Base-by-base conservation (phyloP, 2,888 invertebrate species). In the Campoplex capitator region DNA sequence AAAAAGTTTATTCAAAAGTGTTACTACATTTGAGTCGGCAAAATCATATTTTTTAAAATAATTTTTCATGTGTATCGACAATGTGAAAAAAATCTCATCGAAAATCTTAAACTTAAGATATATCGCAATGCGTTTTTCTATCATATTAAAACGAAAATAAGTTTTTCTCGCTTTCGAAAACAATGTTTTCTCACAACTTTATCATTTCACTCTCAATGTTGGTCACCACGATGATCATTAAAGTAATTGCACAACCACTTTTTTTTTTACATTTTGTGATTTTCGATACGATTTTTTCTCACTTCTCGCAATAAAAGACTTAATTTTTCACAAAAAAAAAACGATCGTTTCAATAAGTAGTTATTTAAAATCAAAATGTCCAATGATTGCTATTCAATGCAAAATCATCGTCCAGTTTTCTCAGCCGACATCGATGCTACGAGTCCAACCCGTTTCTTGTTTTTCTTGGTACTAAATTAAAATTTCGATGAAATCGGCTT, bases 311-410 rank as follows among this genome's bases (percentile, higher is more conserved):
- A 71, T 16, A 62, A 71, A n/a, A 1, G 1, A 45, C 28, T 74
- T 42, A 1, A 45, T 42, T 56, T 28, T 38, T 35, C 38, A 7
- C 3, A 54, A 45, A 9, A 58, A 48, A 62, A 62, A 62, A 62
- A 62, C 32, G 13, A 62, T 62, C 6, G 62, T 56, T 78, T 73
- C 28, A 38, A 70, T 88, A 68, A 58, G 62, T 67, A 80, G 48
- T 80, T 67, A 82, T 79, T 79, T 62, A 58, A 73, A 84, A 84
- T 75, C 51, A 85, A 9, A 75, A 79, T 84, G 76, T 48, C 71
- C 48, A 73, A 48, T 67, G 13, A 32, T 80, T 71, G 3, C 58
- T 68, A 42, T 68, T 73, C 42, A 74, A 51, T 70, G 74, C 45
- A 56, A 62, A 51, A 54, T 84, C 42, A 58, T 32, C 28, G 51